Base-by-base conservation (phyloP, 2,797 vertebrate genomes). In the Phalanger gymnotis region DNA sequence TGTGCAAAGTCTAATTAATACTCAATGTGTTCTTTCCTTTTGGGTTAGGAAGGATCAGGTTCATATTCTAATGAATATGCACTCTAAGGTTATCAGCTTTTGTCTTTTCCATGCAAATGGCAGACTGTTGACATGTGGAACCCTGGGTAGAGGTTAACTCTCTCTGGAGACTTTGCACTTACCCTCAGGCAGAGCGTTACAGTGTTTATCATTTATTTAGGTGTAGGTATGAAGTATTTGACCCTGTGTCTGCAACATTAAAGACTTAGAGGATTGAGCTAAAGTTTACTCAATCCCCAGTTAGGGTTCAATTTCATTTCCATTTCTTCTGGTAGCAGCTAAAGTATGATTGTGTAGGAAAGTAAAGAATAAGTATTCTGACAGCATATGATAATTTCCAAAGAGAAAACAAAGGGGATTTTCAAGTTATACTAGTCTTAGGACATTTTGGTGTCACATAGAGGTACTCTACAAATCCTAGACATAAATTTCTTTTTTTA, bases 81-180 rank as follows among this genome's bases (percentile, higher is more conserved):
- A 91, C 94, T 95, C 95, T 96, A 61, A 96, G 95, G 6, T 96
- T 94, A 81, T 92, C 92, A 92, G 90, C 16, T 92, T 92, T 94
- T 96, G 95, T 94, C 95, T 96, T 92, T n/a, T 94, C 92, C 95
- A 96, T 94, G 90, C 56, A 95, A 97, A 96, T 90, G 95, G 93
- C 14, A 92, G 52, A 92, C 87, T 93, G 92, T 92, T 93, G 96
- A 93, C 90, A 93, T n/a, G 0, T n/a, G 66, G 54, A 94, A 81
- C 53, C 61, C 16, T 61, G 16, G 51, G 91, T 73, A 91, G 61
- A 93, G 90, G 51, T 31, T 94, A 91, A 54, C 47, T 90, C 10
- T 89, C 25, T 58, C 57, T 93, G 94, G 66, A 96, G 40, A n/a
- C 47, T 10, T 16, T 73, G 31, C 57, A n/a, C 95, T 95, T 16